Evolutionary conservation across 2,888 invertebrate genomes (phyloP), one percentile per base, ranked within the genome.

Genomic region (Kryphioiulus occultus): DNA sequence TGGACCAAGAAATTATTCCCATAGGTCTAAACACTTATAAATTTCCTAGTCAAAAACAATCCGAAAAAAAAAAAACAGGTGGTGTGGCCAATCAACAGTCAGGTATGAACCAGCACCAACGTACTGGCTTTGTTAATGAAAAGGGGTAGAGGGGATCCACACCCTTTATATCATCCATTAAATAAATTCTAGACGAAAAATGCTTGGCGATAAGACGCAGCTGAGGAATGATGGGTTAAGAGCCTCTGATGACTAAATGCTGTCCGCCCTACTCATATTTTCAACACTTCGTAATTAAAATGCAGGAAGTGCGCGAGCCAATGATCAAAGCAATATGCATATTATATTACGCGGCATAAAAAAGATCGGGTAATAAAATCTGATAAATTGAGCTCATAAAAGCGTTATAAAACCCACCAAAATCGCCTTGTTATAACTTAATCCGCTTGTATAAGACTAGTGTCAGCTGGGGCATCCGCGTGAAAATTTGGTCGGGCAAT

Each of bases 181-280:
- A 59, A 59, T n/a, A n/a, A 59, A 59, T 39, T 5, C 39, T 9
- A 39, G 39, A 39, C 39, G 39, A 39, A 39, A 39, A 39, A 39
- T 59, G 22, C 59, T 1, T n/a, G 59, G 22, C 59, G 59, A 59
- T 59, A 59, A 59, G 59, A 2, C 19, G 59, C 59, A 59, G 59
- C 59, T 59, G 19, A 59, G 59, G 59, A 59, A 59, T 59, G 59
- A 59, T 59, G 59, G 59, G 59, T 59, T 7, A 59, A 59, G 59
- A 59, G 59, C 59, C 59, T 59, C 59, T 1, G 59, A 59, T 22
- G 19, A 15, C 19, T 7, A 59, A 59, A 12, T 59, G 19, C 59
- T 59, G 59, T 59, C 59, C 59, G 59, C 59, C 59, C 59, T n/a
- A 59, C 59, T 59, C 59, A 59, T 59, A 59, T 59, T 59, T 59